These are phyloP conservation scores for Engraulis encrasicolus DNA, from an alignment of 2,113 vertebrate species.

Conservation along the genomic window DNA sequence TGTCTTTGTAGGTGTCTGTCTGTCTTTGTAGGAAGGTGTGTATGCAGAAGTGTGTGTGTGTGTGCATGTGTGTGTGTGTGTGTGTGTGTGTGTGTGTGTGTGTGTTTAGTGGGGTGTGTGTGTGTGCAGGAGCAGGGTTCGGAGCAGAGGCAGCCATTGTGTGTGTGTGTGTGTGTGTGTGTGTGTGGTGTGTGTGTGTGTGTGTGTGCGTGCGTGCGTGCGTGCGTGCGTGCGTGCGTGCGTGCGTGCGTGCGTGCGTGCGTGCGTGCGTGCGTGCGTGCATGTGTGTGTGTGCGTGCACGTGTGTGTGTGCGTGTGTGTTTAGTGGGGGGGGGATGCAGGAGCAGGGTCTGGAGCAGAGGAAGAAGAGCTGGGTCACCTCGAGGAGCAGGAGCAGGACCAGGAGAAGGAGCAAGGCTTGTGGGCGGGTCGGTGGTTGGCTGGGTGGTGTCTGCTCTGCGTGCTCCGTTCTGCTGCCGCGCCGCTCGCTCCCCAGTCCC, in stretches of 20 bases:
- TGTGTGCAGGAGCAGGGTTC: background rate
- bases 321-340: background rate
- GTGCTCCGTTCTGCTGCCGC: background rate
- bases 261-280: too few relatives aligned
- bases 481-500: too few relatives aligned
- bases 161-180: background rate
- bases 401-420: too few relatives aligned
- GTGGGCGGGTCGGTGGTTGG: too few relatives aligned
- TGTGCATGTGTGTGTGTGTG: background rate
- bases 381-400: too few relatives aligned
- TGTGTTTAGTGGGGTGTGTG: background rate
- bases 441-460: slow-evolving; percentile 63
- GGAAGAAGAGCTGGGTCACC: slow-evolving; percentile 66
- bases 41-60: too few relatives aligned
- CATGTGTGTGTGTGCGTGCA: background rate
- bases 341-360: background rate
- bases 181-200: background rate
- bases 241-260: background rate
- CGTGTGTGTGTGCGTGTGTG: background rate
- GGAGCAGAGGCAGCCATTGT: background rate
- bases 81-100: background rate
- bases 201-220: background rate
- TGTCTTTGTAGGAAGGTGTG: background rate
- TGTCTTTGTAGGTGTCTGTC: background rate
- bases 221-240: background rate